Evolutionary conservation across 2,113 vertebrate genomes (phyloP), one percentile per base, ranked within the genome.

Genomic region (Sinocyclocheilus anshuiensis): DNA sequence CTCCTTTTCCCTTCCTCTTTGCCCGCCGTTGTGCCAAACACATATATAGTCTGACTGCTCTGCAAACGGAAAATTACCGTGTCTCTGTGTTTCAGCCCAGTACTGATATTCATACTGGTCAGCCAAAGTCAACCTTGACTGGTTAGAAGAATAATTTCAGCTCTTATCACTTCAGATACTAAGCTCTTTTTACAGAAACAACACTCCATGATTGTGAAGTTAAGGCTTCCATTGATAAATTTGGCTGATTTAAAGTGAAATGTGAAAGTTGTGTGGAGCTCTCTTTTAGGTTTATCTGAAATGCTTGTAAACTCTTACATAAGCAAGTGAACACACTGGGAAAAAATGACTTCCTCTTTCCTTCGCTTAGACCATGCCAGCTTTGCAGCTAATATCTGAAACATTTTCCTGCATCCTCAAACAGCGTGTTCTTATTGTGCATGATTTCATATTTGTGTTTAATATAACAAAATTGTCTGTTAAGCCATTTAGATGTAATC

Each of bases 311-410:
- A 55, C 63, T 55, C 77, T 83, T 84, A 78, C 79, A 84, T 84
- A 85, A 87, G 63, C 77, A 59, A 45, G 74, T 57, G 26, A 50
- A 36, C 61, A 29, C 39, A 42, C 76, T 29, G 69, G 42, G 2
- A 81, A 50, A 33, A 82, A 76, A 63, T 65, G n/a, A 85, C 86
- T 89, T 89, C 88, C 86, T 77, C 61, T 82, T 87, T 82, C 39
- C 53, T 13, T 86, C 33, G 12, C 48, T 45, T 57, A 61, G 39
- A 77, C 10, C 42, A 65, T 83, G 63, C 63, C 29, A 55, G 26
- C 48, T 9, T 29, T 36, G n/a, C 67, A 59, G 50, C 81, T 75
- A 59, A 15, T 75, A 33, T 86, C 67, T 84, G 16, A 59, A 75
- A 74, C 57, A 26, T 22, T 88, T 83, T 81, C 84, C 71, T 67